Percentiles rank a stretch among this genome's conserved stretches.
Conservation (phyloP, 2,888 invertebrate genomes). For the Nowickia ferox region DNA sequence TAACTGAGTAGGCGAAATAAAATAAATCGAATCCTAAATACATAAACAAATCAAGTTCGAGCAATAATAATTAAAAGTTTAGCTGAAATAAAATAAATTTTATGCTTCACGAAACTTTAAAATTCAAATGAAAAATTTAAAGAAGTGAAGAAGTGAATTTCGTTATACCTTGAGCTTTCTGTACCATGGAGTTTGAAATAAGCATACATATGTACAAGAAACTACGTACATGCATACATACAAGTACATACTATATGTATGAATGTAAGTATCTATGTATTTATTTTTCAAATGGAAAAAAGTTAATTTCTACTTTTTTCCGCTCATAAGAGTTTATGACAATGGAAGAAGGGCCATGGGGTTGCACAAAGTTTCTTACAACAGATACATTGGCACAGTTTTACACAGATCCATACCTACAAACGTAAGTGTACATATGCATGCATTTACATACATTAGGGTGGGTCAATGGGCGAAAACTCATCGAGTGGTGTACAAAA, state of each 20-base stretch:
- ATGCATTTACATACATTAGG: conserved; percentile 29
- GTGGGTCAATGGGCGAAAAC: too few species aligned
- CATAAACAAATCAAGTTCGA: too few species aligned
- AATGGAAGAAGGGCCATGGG: not conserved
- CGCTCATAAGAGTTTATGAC: conserved; percentile 36
- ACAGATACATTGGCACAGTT: too few species aligned
- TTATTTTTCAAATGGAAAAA: conserved; percentile 7
- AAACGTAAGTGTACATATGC: not conserved
- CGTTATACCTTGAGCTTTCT: conserved; percentile 7
- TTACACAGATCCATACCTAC: not conserved
- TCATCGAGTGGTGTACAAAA: too few species aligned
- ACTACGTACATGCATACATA: too few species aligned
- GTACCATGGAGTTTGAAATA: conserved; percentile 30
- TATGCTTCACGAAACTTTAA: too few species aligned
- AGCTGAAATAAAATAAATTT: too few species aligned
- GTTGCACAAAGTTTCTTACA: not conserved
- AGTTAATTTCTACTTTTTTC: conserved; percentile 40
- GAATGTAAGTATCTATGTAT: not conserved
- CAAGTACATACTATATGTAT: not conserved
- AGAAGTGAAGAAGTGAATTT: not conserved
- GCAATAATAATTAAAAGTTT: too few species aligned
- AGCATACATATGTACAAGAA: conserved; percentile 45
- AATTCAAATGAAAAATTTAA: not conserved
- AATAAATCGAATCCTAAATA: too few species aligned
- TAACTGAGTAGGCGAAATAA: too few species aligned